Base-by-base conservation (phyloP, 2,888 invertebrate genomes). In the Scelioninae gen. 2 region DNA sequence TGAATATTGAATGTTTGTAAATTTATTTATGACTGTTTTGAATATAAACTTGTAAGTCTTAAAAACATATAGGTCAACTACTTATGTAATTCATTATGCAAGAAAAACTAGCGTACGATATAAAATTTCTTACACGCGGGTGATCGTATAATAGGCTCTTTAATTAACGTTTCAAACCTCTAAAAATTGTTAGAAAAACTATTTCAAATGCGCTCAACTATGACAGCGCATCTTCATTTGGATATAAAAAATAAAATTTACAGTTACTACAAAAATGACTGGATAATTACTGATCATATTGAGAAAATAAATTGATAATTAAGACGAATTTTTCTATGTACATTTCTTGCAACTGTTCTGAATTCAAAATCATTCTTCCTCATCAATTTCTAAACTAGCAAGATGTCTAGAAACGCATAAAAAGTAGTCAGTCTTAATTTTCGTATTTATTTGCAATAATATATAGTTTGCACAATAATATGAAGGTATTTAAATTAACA, bases 361-460 rank as follows among this genome's bases (percentile, higher is more conserved):
- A n/a, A n/a, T n/a, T n/a, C n/a, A n/a, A n/a, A n/a, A n/a, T n/a
- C n/a, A n/a, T n/a, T n/a, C n/a, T n/a, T n/a, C n/a, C n/a, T n/a
- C n/a, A n/a, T n/a, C n/a, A n/a, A n/a, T n/a, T n/a, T n/a, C n/a
- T n/a, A n/a, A n/a, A n/a, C n/a, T n/a, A 45, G 6, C 2, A 33
- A 18, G 15, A 10, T 16, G 16, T 16, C 2, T 13, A 48, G 19
- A 58, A 60, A 58, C 43, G 58, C 28, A 53, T 60, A 70, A 70
- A 70, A 64, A 63, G 45, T 63, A 64, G 43, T 71, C 71, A 85
- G 85, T 85, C 85, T 85, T 84, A 84, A 81, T 79, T 80, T 79
- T 83, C 81, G 82, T 81, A 79, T 84, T 85, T 84, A 84, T 86
- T 85, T 82, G 55, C 79, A 81, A 82, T 85, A 83, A 82, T 85